phyloP scores from a whole-genome alignment of 37 sponge, comb jelly and placozoan genomes.

The Amphimedon queenslandica region DNA sequence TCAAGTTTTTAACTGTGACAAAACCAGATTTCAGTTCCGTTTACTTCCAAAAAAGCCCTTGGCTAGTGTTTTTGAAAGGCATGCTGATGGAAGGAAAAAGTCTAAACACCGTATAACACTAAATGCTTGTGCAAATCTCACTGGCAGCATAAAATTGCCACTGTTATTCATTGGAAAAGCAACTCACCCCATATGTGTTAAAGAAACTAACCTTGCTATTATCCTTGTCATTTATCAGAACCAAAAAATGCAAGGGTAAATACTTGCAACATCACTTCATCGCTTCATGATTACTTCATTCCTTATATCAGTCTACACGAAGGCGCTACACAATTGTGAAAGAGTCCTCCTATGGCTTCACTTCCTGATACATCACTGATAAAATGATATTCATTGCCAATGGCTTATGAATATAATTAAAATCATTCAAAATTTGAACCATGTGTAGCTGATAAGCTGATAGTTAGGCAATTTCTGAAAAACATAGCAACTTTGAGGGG shows the following conservation, averaged over 20 bases:
- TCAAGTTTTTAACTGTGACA: constrained; percentile 70
- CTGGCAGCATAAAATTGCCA: constrained; percentile 57
- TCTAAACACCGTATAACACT: constrained; percentile 61
- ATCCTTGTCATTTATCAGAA: constrained; percentile 45
- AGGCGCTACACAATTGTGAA: too few relatives aligned
- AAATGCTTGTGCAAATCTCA: constrained; percentile 56
- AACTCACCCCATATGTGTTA: constrained; percentile 54
- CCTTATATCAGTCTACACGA: too few relatives aligned
- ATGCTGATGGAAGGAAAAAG: constrained; percentile 51
- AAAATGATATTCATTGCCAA: too few relatives aligned
- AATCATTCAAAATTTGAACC: too few relatives aligned
- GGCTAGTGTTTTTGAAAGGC: constrained; percentile 47
- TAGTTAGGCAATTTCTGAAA: too few relatives aligned
- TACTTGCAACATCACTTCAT: neutral
- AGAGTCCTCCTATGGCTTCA: too few relatives aligned
- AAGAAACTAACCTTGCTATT: constrained; percentile 6
- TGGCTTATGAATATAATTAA: too few relatives aligned
- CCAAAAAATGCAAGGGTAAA: constrained; percentile 22
- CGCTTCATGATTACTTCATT: neutral
- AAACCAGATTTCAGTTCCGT: constrained; percentile 68
- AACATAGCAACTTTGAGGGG: too few relatives aligned
- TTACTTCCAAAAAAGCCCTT: constrained; percentile 52
- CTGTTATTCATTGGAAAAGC: constrained; percentile 68
- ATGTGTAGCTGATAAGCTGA: too few relatives aligned
- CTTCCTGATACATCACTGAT: too few relatives aligned